Conservation (phyloP, 2,888 invertebrate species). For the Pegoplata infirma region DNA sequence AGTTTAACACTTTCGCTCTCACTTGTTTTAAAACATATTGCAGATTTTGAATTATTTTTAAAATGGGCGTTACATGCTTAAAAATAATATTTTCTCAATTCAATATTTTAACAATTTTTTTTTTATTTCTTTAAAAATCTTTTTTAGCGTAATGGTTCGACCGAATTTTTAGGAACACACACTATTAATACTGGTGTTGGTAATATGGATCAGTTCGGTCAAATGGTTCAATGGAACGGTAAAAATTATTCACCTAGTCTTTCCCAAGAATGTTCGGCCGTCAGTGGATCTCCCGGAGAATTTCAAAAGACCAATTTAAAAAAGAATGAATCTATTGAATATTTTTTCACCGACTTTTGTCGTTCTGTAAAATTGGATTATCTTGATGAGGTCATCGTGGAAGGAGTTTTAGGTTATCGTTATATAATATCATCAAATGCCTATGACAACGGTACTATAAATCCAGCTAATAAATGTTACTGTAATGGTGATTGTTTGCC, state of each 20-base stretch:
- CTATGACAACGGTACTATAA: constrained; percentile 83
- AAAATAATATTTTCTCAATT: no score
- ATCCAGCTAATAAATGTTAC: constrained; percentile 83
- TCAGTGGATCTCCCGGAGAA: constrained; percentile 88
- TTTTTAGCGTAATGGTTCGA: constrained; percentile 86
- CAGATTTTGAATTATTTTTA: no score
- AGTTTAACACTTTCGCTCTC: no score
- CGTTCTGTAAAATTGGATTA: constrained; percentile 83
- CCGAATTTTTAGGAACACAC: constrained; percentile 84
- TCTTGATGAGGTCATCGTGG: constrained; percentile 79
- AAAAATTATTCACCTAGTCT: constrained; percentile 80
- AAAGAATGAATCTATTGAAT: constrained; percentile 80
- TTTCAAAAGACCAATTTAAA: constrained; percentile 84
- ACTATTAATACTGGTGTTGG: constrained; percentile 86
- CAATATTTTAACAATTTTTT: no score
- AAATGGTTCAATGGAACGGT: constrained; percentile 86
- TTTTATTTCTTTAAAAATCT: not conserved
- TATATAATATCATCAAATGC: constrained; percentile 82
- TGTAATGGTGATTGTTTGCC: constrained; percentile 85
- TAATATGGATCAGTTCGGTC: constrained; percentile 83
- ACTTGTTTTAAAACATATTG: no score
- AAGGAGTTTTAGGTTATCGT: constrained; percentile 83
- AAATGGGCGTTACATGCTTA: no score
- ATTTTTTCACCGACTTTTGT: constrained; percentile 89
- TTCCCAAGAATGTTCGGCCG: constrained; percentile 79